These are phyloP conservation scores for Eleutherodactylus coqui DNA, from an alignment of 2,797 vertebrate genomes.

Conservation along the genomic window DNA sequence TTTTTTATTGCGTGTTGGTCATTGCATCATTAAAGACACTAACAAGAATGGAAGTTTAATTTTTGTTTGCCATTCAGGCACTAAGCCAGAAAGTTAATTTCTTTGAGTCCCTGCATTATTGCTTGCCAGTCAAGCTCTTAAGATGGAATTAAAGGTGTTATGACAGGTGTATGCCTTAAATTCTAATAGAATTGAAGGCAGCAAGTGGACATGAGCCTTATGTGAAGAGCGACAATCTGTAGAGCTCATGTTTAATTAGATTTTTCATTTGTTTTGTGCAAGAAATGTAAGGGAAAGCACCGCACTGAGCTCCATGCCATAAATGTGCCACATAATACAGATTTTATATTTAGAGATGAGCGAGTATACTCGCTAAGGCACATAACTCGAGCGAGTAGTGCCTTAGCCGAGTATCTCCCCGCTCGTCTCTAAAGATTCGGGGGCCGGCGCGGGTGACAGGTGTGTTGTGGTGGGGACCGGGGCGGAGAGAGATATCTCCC, in stretches of 20 bases:
- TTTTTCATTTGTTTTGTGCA: not conserved
- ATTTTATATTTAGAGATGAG: too few species aligned
- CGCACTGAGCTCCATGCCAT: too few species aligned
- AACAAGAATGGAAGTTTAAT: conserved; percentile 37
- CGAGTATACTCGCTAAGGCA: too few species aligned
- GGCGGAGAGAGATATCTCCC: too few species aligned
- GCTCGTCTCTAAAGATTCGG: too few species aligned
- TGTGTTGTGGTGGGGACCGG: too few species aligned
- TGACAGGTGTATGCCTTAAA: conserved; percentile 9
- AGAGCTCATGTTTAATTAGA: not conserved
- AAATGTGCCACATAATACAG: too few species aligned
- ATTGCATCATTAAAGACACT: conserved; percentile 36
- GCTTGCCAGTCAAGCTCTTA: conserved; percentile 24
- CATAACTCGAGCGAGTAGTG: too few species aligned
- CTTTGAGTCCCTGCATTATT: not conserved
- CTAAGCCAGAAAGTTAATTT: conserved; percentile 22
- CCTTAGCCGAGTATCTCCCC: too few species aligned
- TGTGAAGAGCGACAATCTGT: not conserved
- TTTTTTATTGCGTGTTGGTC: conserved; percentile 3
- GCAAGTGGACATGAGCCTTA: not conserved
- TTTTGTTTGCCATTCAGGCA: conserved; percentile 27
- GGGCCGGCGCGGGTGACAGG: too few species aligned
- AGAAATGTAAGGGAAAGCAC: too few species aligned
- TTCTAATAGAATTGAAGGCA: not conserved
- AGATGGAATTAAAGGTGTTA: not conserved